Evolutionary conservation across 2,113 vertebrate species (phyloP).

Genomic region (Junco hyemalis): DNA sequence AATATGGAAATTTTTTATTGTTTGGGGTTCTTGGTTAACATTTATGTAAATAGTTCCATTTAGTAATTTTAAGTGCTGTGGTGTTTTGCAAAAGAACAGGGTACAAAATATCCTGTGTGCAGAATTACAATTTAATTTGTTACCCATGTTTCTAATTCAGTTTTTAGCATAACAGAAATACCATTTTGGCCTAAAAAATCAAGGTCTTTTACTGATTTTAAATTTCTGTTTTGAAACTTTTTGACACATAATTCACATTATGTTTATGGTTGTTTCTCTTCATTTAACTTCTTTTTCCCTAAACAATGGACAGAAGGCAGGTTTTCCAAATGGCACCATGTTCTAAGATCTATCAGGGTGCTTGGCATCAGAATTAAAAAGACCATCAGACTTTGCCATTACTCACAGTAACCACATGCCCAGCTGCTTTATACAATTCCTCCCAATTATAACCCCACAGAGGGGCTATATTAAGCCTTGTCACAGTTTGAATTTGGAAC

Average conservation of each 20-base stretch:
- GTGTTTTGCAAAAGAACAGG: neutral
- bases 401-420: neutral
- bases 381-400: neutral
- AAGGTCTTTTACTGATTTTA: neutral
- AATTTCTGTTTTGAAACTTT: neutral
- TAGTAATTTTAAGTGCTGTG: neutral
- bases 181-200: neutral
- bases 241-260: neutral
- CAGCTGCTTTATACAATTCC: neutral
- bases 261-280: neutral
- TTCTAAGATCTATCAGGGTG: neutral
- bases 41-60: neutral
- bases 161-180: neutral
- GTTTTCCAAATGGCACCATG: neutral
- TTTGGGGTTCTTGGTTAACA: neutral
- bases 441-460: neutral
- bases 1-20: neutral
- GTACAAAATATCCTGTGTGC: neutral
- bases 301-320: neutral
- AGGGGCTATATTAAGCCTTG: neutral
- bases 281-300: neutral
- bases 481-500: slow-evolving; percentile 3
- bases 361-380: slow-evolving; percentile 18
- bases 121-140: neutral
- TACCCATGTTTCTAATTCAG: neutral